A percentile compares a stretch with the other conserved stretches of the same genome.
phyloP scores from a whole-genome alignment of 2,888 invertebrate genomes.

The Dilophus febrilis region DNA sequence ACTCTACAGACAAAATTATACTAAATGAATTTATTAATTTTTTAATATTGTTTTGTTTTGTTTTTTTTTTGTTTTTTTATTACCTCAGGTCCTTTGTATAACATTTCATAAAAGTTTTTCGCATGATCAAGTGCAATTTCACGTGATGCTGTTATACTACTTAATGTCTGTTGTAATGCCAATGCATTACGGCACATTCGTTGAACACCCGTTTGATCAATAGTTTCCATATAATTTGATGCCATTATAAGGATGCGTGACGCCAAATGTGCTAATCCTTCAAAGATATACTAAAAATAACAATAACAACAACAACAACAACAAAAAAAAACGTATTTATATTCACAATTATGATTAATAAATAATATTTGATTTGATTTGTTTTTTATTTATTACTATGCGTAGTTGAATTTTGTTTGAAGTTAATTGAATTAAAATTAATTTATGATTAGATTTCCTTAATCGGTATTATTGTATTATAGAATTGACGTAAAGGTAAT shows the following conservation, averaged over 20 bases:
- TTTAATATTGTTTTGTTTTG: too few species aligned
- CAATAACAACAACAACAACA: too few species aligned
- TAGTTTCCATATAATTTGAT: slow-evolving; percentile 58
- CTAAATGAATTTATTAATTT: too few species aligned
- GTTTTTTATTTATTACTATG: too few species aligned
- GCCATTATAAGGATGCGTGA: slow-evolving; percentile 66
- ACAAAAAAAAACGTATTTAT: too few species aligned
- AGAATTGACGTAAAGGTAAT: too few species aligned
- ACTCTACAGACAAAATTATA: too few species aligned
- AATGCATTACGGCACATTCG: slow-evolving; percentile 74
- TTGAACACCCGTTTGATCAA: slow-evolving; percentile 68
- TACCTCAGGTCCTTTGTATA: slow-evolving; percentile 68
- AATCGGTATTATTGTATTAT: neutral
- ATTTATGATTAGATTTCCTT: neutral
- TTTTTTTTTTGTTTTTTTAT: too few species aligned
- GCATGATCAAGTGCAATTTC: slow-evolving; percentile 80
- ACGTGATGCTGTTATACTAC: slow-evolving; percentile 63
- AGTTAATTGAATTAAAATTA: too few species aligned
- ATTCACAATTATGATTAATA: too few species aligned
- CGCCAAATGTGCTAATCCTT: slow-evolving; percentile 66
- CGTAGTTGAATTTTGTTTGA: too few species aligned
- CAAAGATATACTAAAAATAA: slow-evolving; percentile 62
- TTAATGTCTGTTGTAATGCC: slow-evolving; percentile 69
- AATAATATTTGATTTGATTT: too few species aligned
- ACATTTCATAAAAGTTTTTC: slow-evolving; percentile 71